phyloP scores from a whole-genome alignment of 2,113 vertebrate genomes.

The Dicerorhinus sumatrensis region DNA sequence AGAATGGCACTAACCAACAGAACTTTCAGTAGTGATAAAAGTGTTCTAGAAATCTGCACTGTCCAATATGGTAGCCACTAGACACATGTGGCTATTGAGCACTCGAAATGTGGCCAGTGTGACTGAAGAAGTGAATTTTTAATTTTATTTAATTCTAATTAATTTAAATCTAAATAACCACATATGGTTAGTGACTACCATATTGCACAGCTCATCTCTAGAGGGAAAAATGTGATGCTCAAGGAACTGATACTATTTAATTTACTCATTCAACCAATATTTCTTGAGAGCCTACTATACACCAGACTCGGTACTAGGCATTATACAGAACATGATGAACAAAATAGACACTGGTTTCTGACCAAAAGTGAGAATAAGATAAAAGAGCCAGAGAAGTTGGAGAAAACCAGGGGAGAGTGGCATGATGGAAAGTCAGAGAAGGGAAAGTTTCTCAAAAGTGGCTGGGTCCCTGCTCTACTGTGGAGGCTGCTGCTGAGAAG shows the following conservation, averaged over 20 bases:
- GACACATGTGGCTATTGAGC: neutral
- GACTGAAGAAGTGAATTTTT: neutral
- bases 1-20: neutral
- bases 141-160: constrained; percentile 12
- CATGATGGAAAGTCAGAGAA: neutral
- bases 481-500: neutral
- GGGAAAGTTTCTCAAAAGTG: neutral
- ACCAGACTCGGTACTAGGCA: neutral
- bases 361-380: neutral
- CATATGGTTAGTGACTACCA: neutral
- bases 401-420: neutral
- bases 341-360: neutral
- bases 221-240: neutral
- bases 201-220: neutral
- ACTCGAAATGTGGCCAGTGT: neutral
- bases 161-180: constrained; percentile 29
- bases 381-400: neutral
- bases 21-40: neutral
- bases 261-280: neutral
- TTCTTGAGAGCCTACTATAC: neutral
- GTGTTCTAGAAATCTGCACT: neutral
- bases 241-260: neutral
- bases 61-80: neutral
- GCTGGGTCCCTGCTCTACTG: neutral
- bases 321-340: neutral